Evolutionary conservation across 2,888 invertebrate species (phyloP).

Genomic region (Eupithecia abbreviata): DNA sequence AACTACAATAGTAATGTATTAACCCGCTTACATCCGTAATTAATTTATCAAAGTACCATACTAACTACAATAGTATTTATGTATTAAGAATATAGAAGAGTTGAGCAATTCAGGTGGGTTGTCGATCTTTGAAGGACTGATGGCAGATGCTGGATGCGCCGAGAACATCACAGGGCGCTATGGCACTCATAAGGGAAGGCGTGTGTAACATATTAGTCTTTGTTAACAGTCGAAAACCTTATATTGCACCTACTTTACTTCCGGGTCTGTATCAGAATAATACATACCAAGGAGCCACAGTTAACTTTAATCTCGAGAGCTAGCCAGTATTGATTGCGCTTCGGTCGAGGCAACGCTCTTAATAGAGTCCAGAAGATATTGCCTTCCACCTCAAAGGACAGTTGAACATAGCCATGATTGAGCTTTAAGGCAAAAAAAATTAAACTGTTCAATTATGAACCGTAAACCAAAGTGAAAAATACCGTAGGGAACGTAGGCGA

Average conservation of each 20-base stretch:
- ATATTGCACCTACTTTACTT: not conserved
- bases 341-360: not conserved
- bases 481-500: constrained; percentile 82
- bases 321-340: not conserved
- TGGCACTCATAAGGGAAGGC: not conserved
- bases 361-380: not conserved
- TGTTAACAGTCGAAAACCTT: not conserved
- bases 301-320: not conserved
- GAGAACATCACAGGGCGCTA: not conserved
- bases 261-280: not conserved
- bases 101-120: not conserved
- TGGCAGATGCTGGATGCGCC: not conserved
- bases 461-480: not conserved
- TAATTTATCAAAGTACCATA: too few relatives aligned
- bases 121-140: not conserved
- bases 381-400: not conserved
- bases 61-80: too few relatives aligned
- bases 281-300: not conserved
- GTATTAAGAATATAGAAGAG: not conserved
- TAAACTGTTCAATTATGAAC: not conserved
- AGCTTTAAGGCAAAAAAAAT: not conserved
- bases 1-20: too few relatives aligned
- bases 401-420: not conserved
- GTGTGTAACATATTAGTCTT: not conserved
- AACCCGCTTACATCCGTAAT: too few relatives aligned